Percentiles rank a stretch among this genome's conserved stretches.
These are phyloP conservation scores for Cyprinella venusta DNA, from an alignment of 2,797 vertebrate species.

Conservation along the genomic window DNA sequence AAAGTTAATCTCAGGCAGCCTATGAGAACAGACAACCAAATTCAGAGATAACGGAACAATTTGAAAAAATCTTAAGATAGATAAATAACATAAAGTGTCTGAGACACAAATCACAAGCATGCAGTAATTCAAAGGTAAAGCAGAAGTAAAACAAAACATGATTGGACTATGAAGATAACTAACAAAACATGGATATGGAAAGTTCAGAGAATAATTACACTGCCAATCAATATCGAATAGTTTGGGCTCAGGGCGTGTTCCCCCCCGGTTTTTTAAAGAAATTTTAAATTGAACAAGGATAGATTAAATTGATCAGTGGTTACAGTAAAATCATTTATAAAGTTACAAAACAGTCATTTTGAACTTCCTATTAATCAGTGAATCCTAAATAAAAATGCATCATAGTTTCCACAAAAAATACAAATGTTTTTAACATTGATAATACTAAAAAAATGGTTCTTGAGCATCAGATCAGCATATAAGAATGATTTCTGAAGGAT, in stretches of 20 bases:
- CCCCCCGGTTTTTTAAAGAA: no score
- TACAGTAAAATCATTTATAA: neutral
- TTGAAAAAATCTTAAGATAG: neutral
- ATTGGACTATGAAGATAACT: neutral
- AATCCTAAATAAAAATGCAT: neutral
- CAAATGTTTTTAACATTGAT: neutral
- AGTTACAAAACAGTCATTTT: neutral
- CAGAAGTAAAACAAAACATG: neutral
- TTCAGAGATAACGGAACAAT: neutral
- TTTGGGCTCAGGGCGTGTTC: neutral
- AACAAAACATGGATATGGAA: neutral
- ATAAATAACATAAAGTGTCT: neutral
- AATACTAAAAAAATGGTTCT: neutral
- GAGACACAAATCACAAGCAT: constrained; percentile 1
- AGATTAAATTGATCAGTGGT: neutral
- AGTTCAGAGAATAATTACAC: neutral
- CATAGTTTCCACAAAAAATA: neutral
- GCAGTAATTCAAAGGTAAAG: constrained; percentile 9
- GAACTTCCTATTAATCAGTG: neutral
- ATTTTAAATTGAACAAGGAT: neutral
- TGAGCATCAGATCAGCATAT: neutral
- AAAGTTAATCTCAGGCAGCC: neutral
- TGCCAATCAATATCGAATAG: neutral
- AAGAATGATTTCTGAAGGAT: neutral
- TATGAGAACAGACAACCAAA: neutral